Conservation (phyloP, 2,888 invertebrate genomes). For the Cryptus armator region DNA sequence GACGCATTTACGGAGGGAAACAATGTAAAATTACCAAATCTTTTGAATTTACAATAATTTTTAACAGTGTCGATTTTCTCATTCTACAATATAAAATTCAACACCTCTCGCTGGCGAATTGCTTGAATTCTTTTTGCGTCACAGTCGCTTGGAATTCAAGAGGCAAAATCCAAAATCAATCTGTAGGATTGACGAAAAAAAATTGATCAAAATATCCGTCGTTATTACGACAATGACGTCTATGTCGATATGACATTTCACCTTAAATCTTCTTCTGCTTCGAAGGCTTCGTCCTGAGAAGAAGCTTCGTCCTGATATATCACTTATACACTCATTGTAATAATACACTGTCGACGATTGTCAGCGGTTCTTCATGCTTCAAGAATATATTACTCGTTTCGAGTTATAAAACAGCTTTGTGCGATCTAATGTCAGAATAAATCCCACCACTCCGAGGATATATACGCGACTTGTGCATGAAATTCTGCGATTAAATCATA, state of each 20-base stretch:
- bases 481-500: slow-evolving; percentile 34
- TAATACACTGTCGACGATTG: not conserved
- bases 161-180: not conserved
- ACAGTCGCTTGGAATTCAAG: no score
- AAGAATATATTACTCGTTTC: not conserved
- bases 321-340: not conserved
- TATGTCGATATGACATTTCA: not conserved
- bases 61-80: no score
- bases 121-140: no score
- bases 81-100: no score
- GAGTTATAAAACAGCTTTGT: slow-evolving; percentile 6
- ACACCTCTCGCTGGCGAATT: no score
- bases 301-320: not conserved
- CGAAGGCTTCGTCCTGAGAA: not conserved
- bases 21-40: no score
- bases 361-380: not conserved
- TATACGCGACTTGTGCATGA: not conserved
- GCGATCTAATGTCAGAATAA: not conserved
- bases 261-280: not conserved
- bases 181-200: not conserved
- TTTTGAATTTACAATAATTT: no score
- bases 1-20: no score
- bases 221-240: not conserved
- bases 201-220: not conserved
- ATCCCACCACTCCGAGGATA: not conserved